Evolutionary conservation across 2,888 invertebrate species (phyloP).

Genomic region (Rhagium mordax): DNA sequence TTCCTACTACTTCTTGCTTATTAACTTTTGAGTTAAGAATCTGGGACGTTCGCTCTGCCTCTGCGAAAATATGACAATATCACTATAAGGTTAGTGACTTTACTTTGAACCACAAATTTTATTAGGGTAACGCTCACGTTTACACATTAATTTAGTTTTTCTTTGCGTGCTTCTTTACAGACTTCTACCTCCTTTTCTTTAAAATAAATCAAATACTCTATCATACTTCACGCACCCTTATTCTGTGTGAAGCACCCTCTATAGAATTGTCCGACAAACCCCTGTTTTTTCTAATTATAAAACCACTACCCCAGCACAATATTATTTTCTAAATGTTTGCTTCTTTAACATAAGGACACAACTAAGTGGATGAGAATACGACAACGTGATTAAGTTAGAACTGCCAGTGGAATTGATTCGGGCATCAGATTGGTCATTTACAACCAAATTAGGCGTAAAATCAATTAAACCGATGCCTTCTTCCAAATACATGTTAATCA

Average conservation of each 20-base stretch:
- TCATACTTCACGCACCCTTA: conserved; percentile 36
- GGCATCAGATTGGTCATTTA: neutral
- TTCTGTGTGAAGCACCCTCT: conserved; percentile 38
- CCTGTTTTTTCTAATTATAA: conserved; percentile 29
- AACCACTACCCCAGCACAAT: conserved; percentile 22
- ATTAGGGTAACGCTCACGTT: conserved; percentile 56
- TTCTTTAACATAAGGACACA: neutral
- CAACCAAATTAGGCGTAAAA: neutral
- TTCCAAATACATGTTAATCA: neutral
- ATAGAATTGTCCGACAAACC: conserved; percentile 23
- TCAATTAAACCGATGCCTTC: neutral
- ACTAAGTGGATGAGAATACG: neutral
- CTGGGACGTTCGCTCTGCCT: neutral
- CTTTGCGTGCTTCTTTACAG: conserved; percentile 57
- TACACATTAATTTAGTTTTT: conserved; percentile 53
- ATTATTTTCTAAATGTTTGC: neutral
- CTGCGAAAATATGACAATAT: conserved; percentile 49
- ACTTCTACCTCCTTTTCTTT: conserved; percentile 32
- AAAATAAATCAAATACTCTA: conserved; percentile 37
- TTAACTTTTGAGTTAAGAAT: neutral
- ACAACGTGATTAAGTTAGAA: neutral
- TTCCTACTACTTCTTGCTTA: neutral
- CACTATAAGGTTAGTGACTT: conserved; percentile 42
- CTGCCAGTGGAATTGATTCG: neutral
- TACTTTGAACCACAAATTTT: conserved; percentile 45